Percentiles rank a stretch among this genome's conserved stretches.
Evolutionary conservation across 2,113 vertebrate species (phyloP).

Genomic region (Psophia crepitans): DNA sequence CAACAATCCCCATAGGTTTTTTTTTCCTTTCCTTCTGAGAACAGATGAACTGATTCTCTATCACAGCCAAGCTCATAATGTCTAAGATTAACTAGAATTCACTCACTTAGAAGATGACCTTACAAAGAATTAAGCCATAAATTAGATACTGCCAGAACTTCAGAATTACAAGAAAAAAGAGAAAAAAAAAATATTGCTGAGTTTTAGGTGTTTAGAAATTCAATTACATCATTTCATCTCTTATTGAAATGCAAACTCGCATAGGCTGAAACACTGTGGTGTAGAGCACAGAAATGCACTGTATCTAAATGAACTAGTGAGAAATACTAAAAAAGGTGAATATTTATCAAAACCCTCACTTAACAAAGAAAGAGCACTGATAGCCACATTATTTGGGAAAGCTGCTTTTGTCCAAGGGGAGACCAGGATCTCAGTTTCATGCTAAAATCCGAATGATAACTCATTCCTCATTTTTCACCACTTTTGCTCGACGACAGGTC

Average conservation of each 20-base stretch:
- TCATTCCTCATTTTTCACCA: slow-evolving; percentile 12
- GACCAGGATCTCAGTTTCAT: slow-evolving; percentile 41
- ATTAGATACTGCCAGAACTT: slow-evolving; percentile 27
- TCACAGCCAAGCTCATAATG: not conserved
- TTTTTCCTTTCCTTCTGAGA: not conserved
- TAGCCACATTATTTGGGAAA: not conserved
- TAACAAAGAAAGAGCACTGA: not conserved
- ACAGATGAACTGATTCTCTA: not conserved
- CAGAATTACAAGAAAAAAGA: not conserved
- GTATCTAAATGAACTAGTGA: not conserved
- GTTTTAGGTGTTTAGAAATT: slow-evolving; percentile 38
- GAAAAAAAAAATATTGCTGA: not conserved
- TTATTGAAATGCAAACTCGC: not conserved
- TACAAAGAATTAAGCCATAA: slow-evolving; percentile 27
- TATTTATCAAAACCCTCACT: not conserved
- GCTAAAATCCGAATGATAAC: slow-evolving; percentile 34
- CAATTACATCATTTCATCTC: not conserved
- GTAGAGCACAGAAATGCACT: not conserved
- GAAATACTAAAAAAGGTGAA: slow-evolving; percentile 17
- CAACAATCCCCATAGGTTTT: not conserved
- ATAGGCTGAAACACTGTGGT: not conserved
- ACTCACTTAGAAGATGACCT: slow-evolving; percentile 30
- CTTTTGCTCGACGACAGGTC: slow-evolving; percentile 38
- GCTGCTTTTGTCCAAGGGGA: not conserved
- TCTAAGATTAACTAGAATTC: slow-evolving; percentile 19